phyloP scores from a whole-genome alignment of 2,888 invertebrate species.

The Drosophila diplacantha region DNA sequence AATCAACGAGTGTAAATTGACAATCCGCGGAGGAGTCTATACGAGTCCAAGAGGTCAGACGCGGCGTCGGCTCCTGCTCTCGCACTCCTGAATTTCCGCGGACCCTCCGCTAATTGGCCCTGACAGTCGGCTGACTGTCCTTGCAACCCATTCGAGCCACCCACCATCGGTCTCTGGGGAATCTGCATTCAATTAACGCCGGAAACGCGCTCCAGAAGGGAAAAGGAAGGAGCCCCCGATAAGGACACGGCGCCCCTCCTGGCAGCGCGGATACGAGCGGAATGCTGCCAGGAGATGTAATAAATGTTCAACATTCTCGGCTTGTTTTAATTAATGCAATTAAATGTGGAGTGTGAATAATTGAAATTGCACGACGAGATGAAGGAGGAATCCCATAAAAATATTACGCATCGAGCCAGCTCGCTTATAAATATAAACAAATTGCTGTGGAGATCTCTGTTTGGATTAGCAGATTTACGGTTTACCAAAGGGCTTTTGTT shows the following conservation, averaged over 20 bases:
- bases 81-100: background rate
- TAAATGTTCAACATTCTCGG: conserved; percentile 65
- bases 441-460: background rate
- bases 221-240: conserved; percentile 46
- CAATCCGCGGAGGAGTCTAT: conserved; percentile 27
- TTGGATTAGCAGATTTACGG: conserved; percentile 5
- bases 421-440: conserved; percentile 16
- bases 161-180: conserved; percentile 5
- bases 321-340: conserved; percentile 69
- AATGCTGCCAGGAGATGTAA: conserved; percentile 32
- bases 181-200: conserved; percentile 62
- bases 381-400: conserved; percentile 34
- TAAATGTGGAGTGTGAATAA: conserved; percentile 59
- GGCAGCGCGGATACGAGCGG: conserved; percentile 9
- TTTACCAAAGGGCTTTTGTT: background rate
- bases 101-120: conserved; percentile 30
- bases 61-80: background rate
- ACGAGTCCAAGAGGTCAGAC: conserved; percentile 28
- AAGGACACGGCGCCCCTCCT: conserved; percentile 47
- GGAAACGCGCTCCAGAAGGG: conserved; percentile 54
- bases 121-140: conserved; percentile 20
- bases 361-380: conserved; percentile 57
- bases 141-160: conserved; percentile 3
- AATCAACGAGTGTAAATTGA: conserved; percentile 36
- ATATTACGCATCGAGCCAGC: conserved; percentile 13